Percentiles rank a stretch among this genome's conserved stretches.
Conservation (phyloP, 2,113 vertebrate genomes). For the Mastomys natalensis region DNA sequence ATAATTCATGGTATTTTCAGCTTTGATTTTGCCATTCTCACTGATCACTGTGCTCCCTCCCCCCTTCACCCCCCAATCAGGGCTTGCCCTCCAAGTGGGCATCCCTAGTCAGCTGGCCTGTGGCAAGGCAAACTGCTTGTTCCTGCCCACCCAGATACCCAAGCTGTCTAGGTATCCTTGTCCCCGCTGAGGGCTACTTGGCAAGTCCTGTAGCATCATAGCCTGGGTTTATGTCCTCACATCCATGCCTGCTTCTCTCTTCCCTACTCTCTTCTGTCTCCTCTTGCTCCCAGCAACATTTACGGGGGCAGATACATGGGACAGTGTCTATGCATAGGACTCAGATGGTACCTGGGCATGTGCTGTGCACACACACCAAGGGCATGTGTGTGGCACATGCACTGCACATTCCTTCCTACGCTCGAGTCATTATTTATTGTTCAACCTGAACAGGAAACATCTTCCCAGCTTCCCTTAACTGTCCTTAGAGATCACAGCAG, state of each 20-base stretch:
- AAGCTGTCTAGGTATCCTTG: neutral
- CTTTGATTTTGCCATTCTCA: neutral
- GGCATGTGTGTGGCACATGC: neutral
- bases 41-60: neutral
- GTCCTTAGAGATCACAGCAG: neutral
- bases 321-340: neutral
- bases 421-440: neutral
- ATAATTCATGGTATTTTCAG: neutral
- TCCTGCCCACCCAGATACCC: neutral
- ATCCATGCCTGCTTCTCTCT: neutral
- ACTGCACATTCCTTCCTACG: neutral
- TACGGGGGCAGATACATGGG: neutral
- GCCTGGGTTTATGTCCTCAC: neutral
- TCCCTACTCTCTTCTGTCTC: neutral
- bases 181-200: neutral
- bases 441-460: neutral
- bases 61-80: fast-evolving
- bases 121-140: neutral
- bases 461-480: neutral
- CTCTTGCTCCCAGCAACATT: neutral
- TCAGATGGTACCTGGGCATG: neutral
- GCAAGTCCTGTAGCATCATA: neutral
- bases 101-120: neutral
- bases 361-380: neutral
- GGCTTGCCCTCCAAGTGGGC: neutral